These are phyloP conservation scores for Tubiluchus corallicola DNA, from an alignment of 2,888 invertebrate species.

Conservation along the genomic window DNA sequence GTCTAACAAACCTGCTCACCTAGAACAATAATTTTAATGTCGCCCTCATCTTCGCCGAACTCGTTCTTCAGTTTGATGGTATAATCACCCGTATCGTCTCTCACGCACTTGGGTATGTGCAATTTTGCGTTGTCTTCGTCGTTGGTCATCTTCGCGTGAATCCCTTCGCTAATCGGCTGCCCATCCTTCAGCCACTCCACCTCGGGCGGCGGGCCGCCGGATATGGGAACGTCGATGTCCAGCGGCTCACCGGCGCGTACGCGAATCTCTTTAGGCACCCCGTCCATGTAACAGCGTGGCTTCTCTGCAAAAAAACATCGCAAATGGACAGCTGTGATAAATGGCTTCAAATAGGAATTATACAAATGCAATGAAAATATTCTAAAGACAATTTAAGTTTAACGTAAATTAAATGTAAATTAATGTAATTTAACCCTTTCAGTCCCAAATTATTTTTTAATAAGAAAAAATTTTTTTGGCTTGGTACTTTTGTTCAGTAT, in stretches of 20 bases:
- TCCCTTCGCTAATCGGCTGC: conserved; percentile 12
- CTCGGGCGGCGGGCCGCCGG: conserved; percentile 79
- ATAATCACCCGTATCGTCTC: conserved; percentile 76
- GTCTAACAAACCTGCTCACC: conserved; percentile 36
- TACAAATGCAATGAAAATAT: too few relatives aligned
- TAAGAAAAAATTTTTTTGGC: too few relatives aligned
- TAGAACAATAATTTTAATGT: conserved; percentile 68
- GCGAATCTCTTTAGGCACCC: conserved; percentile 65
- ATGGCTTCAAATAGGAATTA: too few relatives aligned
- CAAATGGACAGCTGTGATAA: not conserved
- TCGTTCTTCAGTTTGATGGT: conserved; percentile 71
- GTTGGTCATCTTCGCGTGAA: conserved; percentile 39
- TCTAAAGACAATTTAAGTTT: too few relatives aligned
- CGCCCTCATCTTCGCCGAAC: conserved; percentile 78
- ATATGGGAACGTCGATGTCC: conserved; percentile 74
- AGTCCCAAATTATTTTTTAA: too few relatives aligned
- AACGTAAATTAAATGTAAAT: too few relatives aligned
- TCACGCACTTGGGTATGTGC: conserved; percentile 41
- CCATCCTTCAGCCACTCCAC: conserved; percentile 54
- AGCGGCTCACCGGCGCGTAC: conserved; percentile 93
- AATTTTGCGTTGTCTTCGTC: conserved; percentile 25
- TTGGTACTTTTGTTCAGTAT: too few relatives aligned
- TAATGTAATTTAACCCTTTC: too few relatives aligned
- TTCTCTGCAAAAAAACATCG: conserved; percentile 46
- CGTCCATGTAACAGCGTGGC: conserved; percentile 68